These are phyloP conservation scores for pig (Sus scrofa) DNA, from an alignment of 2,113 vertebrate genomes.

Conservation along the genomic window T2T-Sscrofa CM000825.6:71698001-71698500, in stretches of 20 bases:
- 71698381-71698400: not conserved
- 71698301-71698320: not conserved
- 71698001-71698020: no score
- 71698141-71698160: not conserved
- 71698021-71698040: no score
- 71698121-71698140: slow-evolving; percentile 5
- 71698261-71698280: not conserved
- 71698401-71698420: not conserved
- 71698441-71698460: no score
- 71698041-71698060: no score
- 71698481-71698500: no score
- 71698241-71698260: not conserved
- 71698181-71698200: not conserved
- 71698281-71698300: not conserved
- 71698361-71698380: not conserved
- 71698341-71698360: not conserved
- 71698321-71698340: not conserved
- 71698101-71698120: no score
- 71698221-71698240: not conserved
- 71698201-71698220: not conserved
- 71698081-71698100: no score
- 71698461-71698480: no score
- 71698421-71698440: not conserved
- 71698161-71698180: not conserved
- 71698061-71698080: no score